Evolutionary conservation across 1,140 invertebrate genomes (phyloP), one percentile per base, ranked within the genome.

Genomic region (Plectrocnemia conspersa): DNA sequence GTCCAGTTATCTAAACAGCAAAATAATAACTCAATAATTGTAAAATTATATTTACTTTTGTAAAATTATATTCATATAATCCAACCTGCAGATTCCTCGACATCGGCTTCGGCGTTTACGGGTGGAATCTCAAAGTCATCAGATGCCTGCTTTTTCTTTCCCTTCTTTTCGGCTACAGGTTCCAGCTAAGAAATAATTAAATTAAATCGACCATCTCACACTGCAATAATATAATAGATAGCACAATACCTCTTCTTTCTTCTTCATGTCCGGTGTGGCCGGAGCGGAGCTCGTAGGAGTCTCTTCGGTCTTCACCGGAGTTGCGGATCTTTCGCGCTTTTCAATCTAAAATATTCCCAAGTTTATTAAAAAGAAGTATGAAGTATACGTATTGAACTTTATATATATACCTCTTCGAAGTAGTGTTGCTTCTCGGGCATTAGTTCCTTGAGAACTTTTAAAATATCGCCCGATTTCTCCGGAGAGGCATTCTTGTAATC

Each of bases 1-100:
- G 78, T 80, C 81, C 81, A 84, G 22, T 74, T 72, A 66, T 83
- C 81, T 82, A 63, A 2, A 70, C n/a, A n/a, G n/a, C n/a, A n/a
- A n/a, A n/a, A n/a, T n/a, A n/a, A n/a, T n/a, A n/a, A n/a, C n/a
- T n/a, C n/a, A n/a, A n/a, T n/a, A n/a, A n/a, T n/a, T n/a, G n/a
- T n/a, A n/a, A n/a, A n/a, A n/a, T n/a, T n/a, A n/a, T n/a, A n/a
- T n/a, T n/a, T n/a, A n/a, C n/a, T n/a, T n/a, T n/a, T n/a, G n/a
- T n/a, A n/a, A n/a, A n/a, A n/a, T n/a, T n/a, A n/a, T n/a, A n/a
- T n/a, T n/a, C n/a, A n/a, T n/a, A n/a, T n/a, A n/a, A n/a, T n/a
- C n/a, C n/a, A n/a, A n/a, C n/a, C n/a, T n/a, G n/a, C n/a, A n/a
- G 10, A 32, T 11, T 38, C 40, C 13, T 47, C 24, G 16, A 13